phyloP scores from a whole-genome alignment of 2,113 vertebrate genomes.

The Phocoena sinus region DNA sequence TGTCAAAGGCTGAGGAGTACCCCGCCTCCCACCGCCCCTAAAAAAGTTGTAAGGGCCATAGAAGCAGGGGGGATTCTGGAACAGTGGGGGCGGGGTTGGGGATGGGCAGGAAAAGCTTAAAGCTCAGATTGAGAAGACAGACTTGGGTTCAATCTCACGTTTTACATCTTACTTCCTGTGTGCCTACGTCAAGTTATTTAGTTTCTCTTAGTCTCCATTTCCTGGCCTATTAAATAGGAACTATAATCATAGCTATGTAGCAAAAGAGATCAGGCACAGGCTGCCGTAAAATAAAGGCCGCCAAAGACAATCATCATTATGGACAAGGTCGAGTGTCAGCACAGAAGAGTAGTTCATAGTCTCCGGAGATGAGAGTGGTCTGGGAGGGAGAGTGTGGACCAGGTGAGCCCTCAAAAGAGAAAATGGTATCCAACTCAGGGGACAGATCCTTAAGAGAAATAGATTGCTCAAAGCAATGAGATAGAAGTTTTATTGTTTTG shows the following conservation, averaged over 20 bases:
- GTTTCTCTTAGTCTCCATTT: conserved; percentile 16
- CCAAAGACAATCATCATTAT: background rate
- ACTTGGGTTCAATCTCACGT: background rate
- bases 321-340: background rate
- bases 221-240: background rate
- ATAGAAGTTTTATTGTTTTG: background rate
- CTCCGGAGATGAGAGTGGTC: background rate
- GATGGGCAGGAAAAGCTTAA: background rate
- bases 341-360: background rate
- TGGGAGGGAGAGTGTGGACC: background rate
- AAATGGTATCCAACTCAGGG: background rate
- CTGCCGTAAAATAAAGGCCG: background rate
- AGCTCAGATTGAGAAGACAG: background rate
- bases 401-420: background rate
- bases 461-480: background rate
- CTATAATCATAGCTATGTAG: background rate
- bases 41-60: background rate
- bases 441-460: background rate
- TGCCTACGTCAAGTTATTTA: background rate
- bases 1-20: background rate
- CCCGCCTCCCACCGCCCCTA: background rate
- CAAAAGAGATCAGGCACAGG: background rate
- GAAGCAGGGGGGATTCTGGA: background rate
- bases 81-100: background rate
- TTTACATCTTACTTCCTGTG: background rate